A percentile compares a stretch with the other conserved stretches of the same genome.
Conservation (phyloP, 2,888 invertebrate species). For the Lochmaea crataegi region DNA sequence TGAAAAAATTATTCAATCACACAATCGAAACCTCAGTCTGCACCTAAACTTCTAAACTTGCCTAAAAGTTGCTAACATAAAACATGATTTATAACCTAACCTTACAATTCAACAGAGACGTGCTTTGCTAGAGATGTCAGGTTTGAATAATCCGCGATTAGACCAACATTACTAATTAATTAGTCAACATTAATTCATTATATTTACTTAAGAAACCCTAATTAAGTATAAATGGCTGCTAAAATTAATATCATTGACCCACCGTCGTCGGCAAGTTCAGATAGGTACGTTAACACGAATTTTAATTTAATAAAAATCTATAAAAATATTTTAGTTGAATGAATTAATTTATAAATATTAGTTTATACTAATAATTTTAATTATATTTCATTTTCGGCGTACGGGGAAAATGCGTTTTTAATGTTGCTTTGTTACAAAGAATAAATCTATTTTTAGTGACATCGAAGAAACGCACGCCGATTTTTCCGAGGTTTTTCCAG, state of each 20-base stretch:
- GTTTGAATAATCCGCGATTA: background rate
- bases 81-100: slow-evolving; percentile 4
- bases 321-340: slow-evolving; percentile 23
- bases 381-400: background rate
- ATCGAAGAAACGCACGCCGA: slow-evolving; percentile 74
- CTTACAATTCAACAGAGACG: slow-evolving; percentile 3
- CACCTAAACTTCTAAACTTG: background rate
- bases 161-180: background rate
- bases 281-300: slow-evolving; percentile 74
- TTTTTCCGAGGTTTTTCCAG: slow-evolving; percentile 71
- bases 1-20: too few species aligned
- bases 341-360: slow-evolving; percentile 18
- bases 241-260: slow-evolving; percentile 78
- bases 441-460: slow-evolving; percentile 59
- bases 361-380: background rate
- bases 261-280: slow-evolving; percentile 91
- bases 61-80: background rate
- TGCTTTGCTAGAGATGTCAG: background rate
- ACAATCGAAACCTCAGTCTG: too few species aligned
- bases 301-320: slow-evolving; percentile 11
- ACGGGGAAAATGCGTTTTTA: background rate
- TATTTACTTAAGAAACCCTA: background rate
- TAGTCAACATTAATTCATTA: background rate
- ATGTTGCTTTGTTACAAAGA: background rate
- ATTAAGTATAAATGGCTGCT: slow-evolving; percentile 65